A percentile compares a stretch with the other conserved stretches of the same genome.
Evolutionary conservation across 2,113 vertebrate genomes (phyloP).

Genomic region (Misgurnus mizolepis): DNA sequence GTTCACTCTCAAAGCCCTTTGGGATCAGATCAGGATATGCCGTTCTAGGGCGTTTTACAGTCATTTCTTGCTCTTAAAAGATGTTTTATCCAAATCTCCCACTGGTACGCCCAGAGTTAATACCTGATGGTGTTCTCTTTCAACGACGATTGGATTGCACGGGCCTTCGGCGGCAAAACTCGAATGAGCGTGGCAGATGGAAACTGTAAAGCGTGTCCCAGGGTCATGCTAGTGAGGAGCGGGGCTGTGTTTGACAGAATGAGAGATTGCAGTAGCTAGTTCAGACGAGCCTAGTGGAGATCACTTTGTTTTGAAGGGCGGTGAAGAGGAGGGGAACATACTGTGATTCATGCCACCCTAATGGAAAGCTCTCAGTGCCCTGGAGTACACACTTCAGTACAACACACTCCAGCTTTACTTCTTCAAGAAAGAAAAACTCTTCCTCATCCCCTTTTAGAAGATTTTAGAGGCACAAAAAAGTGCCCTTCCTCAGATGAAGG

Average conservation of each 20-base stretch:
- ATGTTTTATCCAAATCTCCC: slow-evolving; percentile 12
- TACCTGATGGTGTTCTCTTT: slow-evolving; percentile 28
- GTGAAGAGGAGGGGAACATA: slow-evolving; percentile 32
- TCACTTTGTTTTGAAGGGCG: slow-evolving; percentile 49
- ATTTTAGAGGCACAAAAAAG: neutral
- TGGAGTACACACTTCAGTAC: slow-evolving; percentile 38
- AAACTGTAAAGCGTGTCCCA: slow-evolving; percentile 41
- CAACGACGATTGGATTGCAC: slow-evolving; percentile 27
- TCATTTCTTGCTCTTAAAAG: slow-evolving; percentile 5
- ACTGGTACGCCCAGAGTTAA: neutral
- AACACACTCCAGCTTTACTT: slow-evolving; percentile 13
- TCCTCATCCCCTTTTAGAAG: slow-evolving; percentile 3
- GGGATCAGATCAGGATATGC: neutral
- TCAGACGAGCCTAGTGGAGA: slow-evolving; percentile 47
- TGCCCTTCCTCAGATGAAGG: neutral
- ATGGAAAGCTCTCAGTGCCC: slow-evolving; percentile 44
- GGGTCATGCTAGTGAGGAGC: slow-evolving; percentile 22
- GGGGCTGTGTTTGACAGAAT: slow-evolving; percentile 34
- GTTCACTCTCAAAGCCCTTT: neutral
- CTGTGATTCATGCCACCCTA: slow-evolving; percentile 39
- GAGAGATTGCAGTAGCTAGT: slow-evolving; percentile 37
- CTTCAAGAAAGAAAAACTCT: slow-evolving; percentile 14
- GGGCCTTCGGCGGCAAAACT: slow-evolving; percentile 27
- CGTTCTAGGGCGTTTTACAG: slow-evolving; percentile 16
- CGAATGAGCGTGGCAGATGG: slow-evolving; percentile 35